These are phyloP conservation scores for Bombus consobrinus DNA, from an alignment of 1,140 invertebrate genomes.

Conservation along the genomic window DNA sequence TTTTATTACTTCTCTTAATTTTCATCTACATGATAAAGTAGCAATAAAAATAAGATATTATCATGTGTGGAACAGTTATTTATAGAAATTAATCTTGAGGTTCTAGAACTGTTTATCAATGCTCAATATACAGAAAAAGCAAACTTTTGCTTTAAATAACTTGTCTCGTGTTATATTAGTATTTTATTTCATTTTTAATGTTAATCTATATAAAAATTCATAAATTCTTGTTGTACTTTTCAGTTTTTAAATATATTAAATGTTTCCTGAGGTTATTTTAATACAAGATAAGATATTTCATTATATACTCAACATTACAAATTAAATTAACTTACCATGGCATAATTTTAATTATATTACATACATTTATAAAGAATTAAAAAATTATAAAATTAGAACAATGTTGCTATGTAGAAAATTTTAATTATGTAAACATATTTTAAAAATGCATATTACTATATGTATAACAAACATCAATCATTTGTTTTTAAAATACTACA, in stretches of 20 bases:
- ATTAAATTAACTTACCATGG: slow-evolving; percentile 66
- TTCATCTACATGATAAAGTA: slow-evolving; percentile 51
- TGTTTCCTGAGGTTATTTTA: slow-evolving; percentile 16
- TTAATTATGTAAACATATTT: slow-evolving; percentile 26
- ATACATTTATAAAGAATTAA: neutral
- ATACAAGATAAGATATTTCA: slow-evolving; percentile 20
- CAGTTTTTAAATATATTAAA: neutral
- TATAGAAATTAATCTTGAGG: slow-evolving; percentile 66
- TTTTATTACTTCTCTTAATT: slow-evolving; percentile 38
- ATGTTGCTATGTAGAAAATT: slow-evolving; percentile 16
- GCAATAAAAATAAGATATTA: slow-evolving; percentile 40
- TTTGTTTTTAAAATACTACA: slow-evolving; percentile 15
- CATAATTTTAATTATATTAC: slow-evolving; percentile 55
- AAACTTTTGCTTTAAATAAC: slow-evolving; percentile 10
- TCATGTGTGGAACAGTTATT: slow-evolving; percentile 61
- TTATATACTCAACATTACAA: neutral
- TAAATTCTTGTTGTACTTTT: neutral
- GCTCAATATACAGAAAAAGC: slow-evolving; percentile 34
- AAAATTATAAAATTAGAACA: slow-evolving; percentile 38
- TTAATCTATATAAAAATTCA: slow-evolving; percentile 19
- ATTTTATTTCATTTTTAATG: neutral
- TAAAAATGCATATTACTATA: slow-evolving; percentile 16
- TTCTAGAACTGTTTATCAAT: slow-evolving; percentile 60
- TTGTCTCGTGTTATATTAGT: slow-evolving; percentile 15
- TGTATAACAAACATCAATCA: slow-evolving; percentile 39